These are phyloP conservation scores for Leptinotarsa juncta DNA, from an alignment of 2,888 invertebrate species.

Conservation along the genomic window DNA sequence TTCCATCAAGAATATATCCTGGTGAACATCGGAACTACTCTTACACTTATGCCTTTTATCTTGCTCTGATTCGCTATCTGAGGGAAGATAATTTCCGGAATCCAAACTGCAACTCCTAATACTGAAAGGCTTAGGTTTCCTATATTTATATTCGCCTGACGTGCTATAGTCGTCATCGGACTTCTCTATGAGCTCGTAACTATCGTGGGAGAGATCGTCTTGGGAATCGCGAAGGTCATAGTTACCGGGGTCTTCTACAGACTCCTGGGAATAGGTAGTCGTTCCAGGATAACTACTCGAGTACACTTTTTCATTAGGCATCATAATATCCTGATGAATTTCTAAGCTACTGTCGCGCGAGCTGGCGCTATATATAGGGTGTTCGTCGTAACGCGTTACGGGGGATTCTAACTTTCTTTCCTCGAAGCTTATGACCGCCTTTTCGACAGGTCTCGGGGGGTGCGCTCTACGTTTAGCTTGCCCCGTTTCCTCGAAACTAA, in stretches of 20 bases:
- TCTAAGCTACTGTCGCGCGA: slow-evolving; percentile 75
- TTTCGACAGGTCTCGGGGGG: slow-evolving; percentile 65
- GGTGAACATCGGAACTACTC: slow-evolving; percentile 76
- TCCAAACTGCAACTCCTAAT: slow-evolving; percentile 79
- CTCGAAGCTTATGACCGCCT: slow-evolving; percentile 57
- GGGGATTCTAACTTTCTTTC: slow-evolving; percentile 74
- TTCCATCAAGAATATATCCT: slow-evolving; percentile 83
- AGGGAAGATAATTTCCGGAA: slow-evolving; percentile 82
- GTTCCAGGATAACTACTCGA: slow-evolving; percentile 90
- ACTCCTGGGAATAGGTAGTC: slow-evolving; percentile 73
- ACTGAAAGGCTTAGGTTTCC: slow-evolving; percentile 58
- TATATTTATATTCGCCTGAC: slow-evolving; percentile 61
- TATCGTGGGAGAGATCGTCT: slow-evolving; percentile 89
- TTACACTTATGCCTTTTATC: slow-evolving; percentile 72
- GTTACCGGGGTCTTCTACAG: slow-evolving; percentile 74
- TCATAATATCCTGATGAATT: slow-evolving; percentile 74
- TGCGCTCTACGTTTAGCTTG: slow-evolving; percentile 73
- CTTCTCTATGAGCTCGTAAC: slow-evolving; percentile 86
- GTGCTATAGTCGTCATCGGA: slow-evolving; percentile 74
- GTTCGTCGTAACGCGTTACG: slow-evolving; percentile 79
- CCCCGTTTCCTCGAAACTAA: slow-evolving; percentile 78
- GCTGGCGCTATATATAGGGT: slow-evolving; percentile 72
- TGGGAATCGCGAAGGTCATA: slow-evolving; percentile 79
- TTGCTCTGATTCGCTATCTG: slow-evolving; percentile 77
- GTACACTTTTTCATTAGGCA: slow-evolving; percentile 79